Conservation (phyloP, 2,113 vertebrate species). For the Pterocles gutturalis region DNA sequence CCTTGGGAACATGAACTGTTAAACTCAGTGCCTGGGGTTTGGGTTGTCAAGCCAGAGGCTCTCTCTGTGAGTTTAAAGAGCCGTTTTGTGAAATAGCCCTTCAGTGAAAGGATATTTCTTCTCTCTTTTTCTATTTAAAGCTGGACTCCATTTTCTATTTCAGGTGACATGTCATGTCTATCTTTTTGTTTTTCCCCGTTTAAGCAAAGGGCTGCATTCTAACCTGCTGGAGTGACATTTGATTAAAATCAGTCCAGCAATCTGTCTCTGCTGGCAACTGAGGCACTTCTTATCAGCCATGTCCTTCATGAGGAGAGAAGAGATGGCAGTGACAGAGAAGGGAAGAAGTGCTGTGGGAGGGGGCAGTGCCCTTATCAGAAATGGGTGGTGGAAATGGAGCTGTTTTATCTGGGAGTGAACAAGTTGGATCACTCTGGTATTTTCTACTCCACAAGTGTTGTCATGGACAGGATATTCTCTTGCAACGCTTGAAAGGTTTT, state of each 20-base stretch:
- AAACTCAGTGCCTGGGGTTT: neutral
- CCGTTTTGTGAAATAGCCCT: neutral
- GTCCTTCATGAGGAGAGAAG: neutral
- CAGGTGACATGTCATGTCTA: neutral
- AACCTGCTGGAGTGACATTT: neutral
- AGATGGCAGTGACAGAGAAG: neutral
- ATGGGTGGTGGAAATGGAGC: neutral
- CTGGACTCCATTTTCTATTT: neutral
- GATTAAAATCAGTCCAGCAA: neutral
- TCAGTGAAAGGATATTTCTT: neutral
- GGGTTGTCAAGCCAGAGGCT: neutral
- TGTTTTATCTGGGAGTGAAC: neutral
- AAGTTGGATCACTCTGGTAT: neutral
- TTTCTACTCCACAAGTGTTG: neutral
- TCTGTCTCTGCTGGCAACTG: neutral
- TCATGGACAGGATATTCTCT: neutral
- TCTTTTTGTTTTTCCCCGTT: neutral
- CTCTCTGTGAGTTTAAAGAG: neutral
- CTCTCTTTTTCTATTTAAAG: neutral
- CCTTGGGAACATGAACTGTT: accelerated
- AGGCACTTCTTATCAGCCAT: neutral
- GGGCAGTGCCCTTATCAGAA: neutral
- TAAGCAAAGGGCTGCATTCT: neutral
- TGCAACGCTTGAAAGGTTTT: neutral
- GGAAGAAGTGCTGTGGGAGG: neutral